Percentiles rank a stretch among this genome's conserved stretches.
Evolutionary conservation across 2,888 invertebrate species (phyloP).

Genomic region (Acleris laterana): DNA sequence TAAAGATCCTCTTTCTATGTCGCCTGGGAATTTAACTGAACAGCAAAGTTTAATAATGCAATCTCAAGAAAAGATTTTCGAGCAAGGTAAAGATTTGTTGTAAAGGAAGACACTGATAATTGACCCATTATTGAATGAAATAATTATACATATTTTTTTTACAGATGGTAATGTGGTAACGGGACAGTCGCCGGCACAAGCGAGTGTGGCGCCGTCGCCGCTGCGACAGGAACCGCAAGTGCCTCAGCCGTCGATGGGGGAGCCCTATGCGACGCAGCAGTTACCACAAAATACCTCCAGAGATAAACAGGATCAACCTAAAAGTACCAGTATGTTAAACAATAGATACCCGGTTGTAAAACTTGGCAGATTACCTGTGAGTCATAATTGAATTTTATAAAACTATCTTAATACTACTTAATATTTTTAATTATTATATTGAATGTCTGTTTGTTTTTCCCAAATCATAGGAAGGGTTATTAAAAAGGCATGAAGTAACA

Average conservation of each 20-base stretch:
- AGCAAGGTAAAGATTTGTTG: slow-evolving; percentile 61
- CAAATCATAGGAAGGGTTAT: slow-evolving; percentile 68
- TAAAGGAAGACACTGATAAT: neutral
- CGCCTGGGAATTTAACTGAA: slow-evolving; percentile 69
- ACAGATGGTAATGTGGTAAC: slow-evolving; percentile 75
- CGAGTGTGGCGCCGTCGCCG: slow-evolving; percentile 85
- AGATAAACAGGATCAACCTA: slow-evolving; percentile 68
- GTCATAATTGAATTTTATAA: slow-evolving; percentile 40
- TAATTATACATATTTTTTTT: slow-evolving; percentile 37
- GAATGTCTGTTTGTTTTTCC: slow-evolving; percentile 22
- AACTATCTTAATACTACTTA: too few relatives aligned
- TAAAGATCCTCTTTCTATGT: slow-evolving; percentile 78
- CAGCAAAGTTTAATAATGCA: slow-evolving; percentile 63
- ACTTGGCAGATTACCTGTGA: slow-evolving; percentile 79
- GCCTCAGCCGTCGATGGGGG: slow-evolving; percentile 79
- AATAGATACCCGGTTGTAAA: slow-evolving; percentile 79
- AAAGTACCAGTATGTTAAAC: slow-evolving; percentile 58
- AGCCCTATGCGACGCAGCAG: slow-evolving; percentile 65
- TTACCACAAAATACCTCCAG: slow-evolving; percentile 48
- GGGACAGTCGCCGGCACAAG: slow-evolving; percentile 86
- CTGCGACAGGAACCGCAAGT: slow-evolving; percentile 80
- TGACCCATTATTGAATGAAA: slow-evolving; percentile 5
- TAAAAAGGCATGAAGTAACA: slow-evolving; percentile 75
- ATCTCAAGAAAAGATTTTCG: slow-evolving; percentile 71
- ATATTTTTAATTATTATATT: neutral